Conservation (phyloP, 2,797 vertebrate genomes). For the Ceryle rudis region DNA sequence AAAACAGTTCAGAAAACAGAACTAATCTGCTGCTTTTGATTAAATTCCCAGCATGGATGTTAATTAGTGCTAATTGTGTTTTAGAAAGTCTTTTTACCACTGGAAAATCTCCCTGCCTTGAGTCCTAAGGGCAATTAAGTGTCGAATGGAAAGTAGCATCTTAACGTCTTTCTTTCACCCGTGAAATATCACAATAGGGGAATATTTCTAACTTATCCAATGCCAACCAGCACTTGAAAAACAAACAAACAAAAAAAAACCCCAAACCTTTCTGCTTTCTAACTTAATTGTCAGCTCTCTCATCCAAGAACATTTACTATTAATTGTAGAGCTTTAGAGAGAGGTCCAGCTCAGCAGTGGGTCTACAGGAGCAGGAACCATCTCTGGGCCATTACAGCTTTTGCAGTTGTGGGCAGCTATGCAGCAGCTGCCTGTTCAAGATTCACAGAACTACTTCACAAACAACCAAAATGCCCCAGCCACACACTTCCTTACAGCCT, state of each 20-base stretch:
- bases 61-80: slow-evolving; percentile 58
- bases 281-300: not conserved
- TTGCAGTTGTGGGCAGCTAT: not conserved
- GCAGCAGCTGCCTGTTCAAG: not conserved
- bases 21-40: slow-evolving; percentile 35
- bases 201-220: not conserved
- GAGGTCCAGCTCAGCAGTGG: not conserved
- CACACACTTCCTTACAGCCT: not conserved
- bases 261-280: not conserved
- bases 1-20: not conserved
- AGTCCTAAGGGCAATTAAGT: slow-evolving; percentile 1
- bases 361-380: not conserved
- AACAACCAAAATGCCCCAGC: not conserved
- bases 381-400: not conserved
- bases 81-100: slow-evolving; percentile 43
- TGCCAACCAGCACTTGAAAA: not conserved
- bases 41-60: slow-evolving; percentile 45
- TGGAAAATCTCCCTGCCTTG: not conserved
- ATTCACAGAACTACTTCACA: not conserved
- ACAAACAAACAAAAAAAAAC: no score
- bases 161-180: not conserved
- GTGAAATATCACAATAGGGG: not conserved
- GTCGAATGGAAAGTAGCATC: not conserved
- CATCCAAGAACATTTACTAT: not conserved
- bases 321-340: not conserved